phyloP scores from a whole-genome alignment of 2,888 invertebrate species.

The Sycophila texana region DNA sequence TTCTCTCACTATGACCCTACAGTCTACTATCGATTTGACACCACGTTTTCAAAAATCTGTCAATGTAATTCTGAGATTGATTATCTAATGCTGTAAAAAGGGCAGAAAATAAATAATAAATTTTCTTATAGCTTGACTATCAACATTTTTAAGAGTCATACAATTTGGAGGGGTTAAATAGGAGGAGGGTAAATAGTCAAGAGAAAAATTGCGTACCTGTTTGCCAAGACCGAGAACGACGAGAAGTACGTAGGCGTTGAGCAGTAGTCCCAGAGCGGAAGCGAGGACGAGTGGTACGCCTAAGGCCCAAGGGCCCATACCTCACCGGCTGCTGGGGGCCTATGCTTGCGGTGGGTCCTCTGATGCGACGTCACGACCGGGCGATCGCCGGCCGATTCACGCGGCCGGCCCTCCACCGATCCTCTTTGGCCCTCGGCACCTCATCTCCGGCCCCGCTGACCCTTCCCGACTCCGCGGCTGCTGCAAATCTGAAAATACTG shows the following conservation, averaged over 20 bases:
- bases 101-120: too few relatives aligned
- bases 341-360: not conserved
- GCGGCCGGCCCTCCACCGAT: conserved; percentile 18
- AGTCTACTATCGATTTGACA: too few relatives aligned
- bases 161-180: too few relatives aligned
- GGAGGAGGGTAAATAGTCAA: too few relatives aligned
- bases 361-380: not conserved
- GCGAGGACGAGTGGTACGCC: conserved; percentile 83
- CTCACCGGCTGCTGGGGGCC: conserved; percentile 61
- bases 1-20: too few relatives aligned
- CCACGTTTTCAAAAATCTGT: too few relatives aligned
- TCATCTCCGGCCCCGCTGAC: conserved; percentile 29
- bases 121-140: too few relatives aligned
- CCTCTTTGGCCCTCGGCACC: conserved; percentile 29
- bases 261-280: conserved; percentile 83
- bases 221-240: conserved; percentile 81
- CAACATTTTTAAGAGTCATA: too few relatives aligned
- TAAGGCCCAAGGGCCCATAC: conserved; percentile 82
- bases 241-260: conserved; percentile 86
- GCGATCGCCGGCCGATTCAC: conserved; percentile 29
- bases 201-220: conserved; percentile 65
- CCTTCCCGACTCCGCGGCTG: not conserved
- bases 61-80: too few relatives aligned
- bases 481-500: too few relatives aligned
- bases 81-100: too few relatives aligned